Conservation (phyloP, 92 coral and sea anemone genomes). For the Porites cylindrica region DNA sequence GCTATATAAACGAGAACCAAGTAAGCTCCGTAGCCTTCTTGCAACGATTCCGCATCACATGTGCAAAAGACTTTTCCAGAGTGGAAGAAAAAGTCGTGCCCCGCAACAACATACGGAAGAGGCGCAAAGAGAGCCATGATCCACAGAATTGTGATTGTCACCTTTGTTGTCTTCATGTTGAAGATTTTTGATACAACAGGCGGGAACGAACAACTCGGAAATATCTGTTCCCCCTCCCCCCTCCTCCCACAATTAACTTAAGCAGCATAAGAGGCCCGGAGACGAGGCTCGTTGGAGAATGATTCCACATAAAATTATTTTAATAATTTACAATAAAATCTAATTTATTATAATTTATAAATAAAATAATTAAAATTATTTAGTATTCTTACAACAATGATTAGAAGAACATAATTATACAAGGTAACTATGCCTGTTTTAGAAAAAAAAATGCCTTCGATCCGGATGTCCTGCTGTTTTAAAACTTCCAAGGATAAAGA, state of each 20-base stretch:
- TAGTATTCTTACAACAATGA: no score
- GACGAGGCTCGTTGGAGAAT: no score
- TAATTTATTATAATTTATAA: no score
- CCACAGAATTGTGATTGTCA: slow-evolving; percentile 66
- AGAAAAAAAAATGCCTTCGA: no score
- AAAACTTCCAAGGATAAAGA: background rate
- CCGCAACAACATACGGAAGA: slow-evolving; percentile 64
- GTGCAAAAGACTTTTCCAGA: slow-evolving; percentile 79
- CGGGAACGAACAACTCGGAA: slow-evolving; percentile 63
- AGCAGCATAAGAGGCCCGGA: no score
- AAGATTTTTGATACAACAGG: slow-evolving; percentile 59
- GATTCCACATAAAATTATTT: no score
- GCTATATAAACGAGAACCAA: slow-evolving; percentile 69
- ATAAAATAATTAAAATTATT: no score
- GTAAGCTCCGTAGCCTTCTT: slow-evolving; percentile 71
- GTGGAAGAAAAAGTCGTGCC: slow-evolving; percentile 71
- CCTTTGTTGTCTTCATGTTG: slow-evolving; percentile 60
- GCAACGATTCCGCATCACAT: slow-evolving; percentile 61
- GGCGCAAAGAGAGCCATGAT: slow-evolving; percentile 71
- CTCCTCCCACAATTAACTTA: no score
- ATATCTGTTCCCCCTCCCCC: slow-evolving; percentile 40
- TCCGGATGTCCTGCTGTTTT: no score
- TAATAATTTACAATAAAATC: no score
- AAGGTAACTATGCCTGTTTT: no score
- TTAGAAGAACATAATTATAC: no score